Evolutionary conservation across 2,888 invertebrate genomes (phyloP), one percentile per base, ranked within the genome.

Genomic region (Drosophila mimetica): DNA sequence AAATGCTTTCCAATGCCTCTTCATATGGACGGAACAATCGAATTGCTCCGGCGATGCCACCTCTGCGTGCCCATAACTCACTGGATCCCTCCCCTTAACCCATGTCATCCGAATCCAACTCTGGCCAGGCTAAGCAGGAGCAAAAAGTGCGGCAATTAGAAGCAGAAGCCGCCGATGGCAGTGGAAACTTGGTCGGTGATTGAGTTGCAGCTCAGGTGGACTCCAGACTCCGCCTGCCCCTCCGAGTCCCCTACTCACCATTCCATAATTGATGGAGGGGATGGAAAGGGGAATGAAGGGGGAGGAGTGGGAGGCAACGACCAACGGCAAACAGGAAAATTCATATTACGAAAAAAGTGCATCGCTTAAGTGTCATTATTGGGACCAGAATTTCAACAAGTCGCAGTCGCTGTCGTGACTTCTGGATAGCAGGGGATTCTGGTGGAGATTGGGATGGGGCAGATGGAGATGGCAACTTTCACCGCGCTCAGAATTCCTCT

Each of bases 301-400:
- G 6, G 46, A 37, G 18, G 74, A 63, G 73, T 53, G 66, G 79
- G 71, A 55, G 71, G 64, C 63, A 39, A 65, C 67, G 70, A 61
- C 44, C 65, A 54, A 61, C 58, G 52, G 42, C 82, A 79, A 83
- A 83, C 82, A 82, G 82, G 84, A 83, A 82, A 86, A 83, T 82
- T 82, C 86, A 80, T 82, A 82, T 86, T 86, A 86, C 82, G 78
- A 82, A 82, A 82, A 82, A 86, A 77, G 61, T 83, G 86, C 86
- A 82, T 86, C 83, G 86, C 80, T 86, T 86, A 86, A 86, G 86
- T 82, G 82, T 82, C 84, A 82, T 82, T 82, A 82, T 82, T 86
- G 82, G 80, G 82, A 86, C 86, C 82, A 82, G 82, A 86, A 83
- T 77, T 83, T 80, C 77, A 86, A 86, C 86, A 79, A 82, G 83